Evolutionary conservation across 2,888 invertebrate genomes (phyloP), one percentile per base, ranked within the genome.

Genomic region (Lepetodrilus schrolli): DNA sequence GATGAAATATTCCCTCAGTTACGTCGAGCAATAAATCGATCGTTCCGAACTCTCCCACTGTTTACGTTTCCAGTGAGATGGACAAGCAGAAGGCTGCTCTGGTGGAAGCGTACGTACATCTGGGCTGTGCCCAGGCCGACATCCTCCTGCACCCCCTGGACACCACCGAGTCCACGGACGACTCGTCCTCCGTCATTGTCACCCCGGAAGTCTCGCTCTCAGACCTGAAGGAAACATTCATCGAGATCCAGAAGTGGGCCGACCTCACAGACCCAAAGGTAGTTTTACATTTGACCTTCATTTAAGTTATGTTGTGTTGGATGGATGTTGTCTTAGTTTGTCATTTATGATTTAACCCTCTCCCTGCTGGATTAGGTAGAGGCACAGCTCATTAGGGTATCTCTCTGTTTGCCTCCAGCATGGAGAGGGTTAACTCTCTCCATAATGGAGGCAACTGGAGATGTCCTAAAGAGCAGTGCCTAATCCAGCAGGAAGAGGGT

Each of bases 41-140:
- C 20, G 21, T 23, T 20, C 7, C 13, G 13, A 21, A 38, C 13
- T 0, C 68, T 8, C 21, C 8, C 79, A n/a, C n/a, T n/a, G n/a
- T n/a, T n/a, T n/a, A n/a, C n/a, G n/a, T n/a, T n/a, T 76, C 20
- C 89, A 95, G 95, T 77, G 93, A 94, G 80, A 96, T 96, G 93
- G 97, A 98, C 79, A 95, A 95, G 86, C 95, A 95, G 88, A 96
- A 95, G 87, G 93, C 92, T 66, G 94, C 94, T 76, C 92, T 96
- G 68, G 91, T 97, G 51, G 97, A 98, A 83, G 95, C 96, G 23
- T 91, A 96, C 68, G 93, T 94, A 38, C 82, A 84, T 51, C 81
- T 86, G 49, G 89, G 89, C 20, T 82, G 84, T 70, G 89, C 88
- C 4, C 87, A 88, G 81, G 85, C 84, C 13, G 87, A 87, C 49